Conservation (phyloP, 1,140 invertebrate genomes). For the Sweltsa coloradensis region DNA sequence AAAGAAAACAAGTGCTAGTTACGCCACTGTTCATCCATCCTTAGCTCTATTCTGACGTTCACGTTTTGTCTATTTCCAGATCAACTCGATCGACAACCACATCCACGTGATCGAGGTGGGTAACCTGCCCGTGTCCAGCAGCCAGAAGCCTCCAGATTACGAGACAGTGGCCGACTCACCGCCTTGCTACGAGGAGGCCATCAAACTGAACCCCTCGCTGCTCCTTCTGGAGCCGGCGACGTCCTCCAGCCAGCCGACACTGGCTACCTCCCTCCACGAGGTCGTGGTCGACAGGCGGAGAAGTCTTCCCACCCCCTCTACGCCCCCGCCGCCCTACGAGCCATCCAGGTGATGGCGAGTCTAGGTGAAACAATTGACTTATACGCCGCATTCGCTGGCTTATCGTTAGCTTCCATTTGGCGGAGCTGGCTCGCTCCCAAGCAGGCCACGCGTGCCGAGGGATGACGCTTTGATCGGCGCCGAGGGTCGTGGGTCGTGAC, state of each 20-base stretch:
- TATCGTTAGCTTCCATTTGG: no score
- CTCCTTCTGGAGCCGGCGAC: conserved; percentile 21
- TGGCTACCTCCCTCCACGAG: not conserved
- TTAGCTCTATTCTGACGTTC: no score
- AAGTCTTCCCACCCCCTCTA: not conserved
- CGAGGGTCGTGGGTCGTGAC: no score
- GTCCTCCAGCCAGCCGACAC: conserved; percentile 1
- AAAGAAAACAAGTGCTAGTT: no score
- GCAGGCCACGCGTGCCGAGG: no score
- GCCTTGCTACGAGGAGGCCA: conserved; percentile 59
- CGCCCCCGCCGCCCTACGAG: conserved; percentile 9
- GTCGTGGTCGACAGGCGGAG: not conserved
- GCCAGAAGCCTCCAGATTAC: conserved; percentile 55
- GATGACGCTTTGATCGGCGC: no score
- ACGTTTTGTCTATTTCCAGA: conserved; percentile 13
- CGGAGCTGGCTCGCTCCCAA: no score
- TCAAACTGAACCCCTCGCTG: conserved; percentile 49
- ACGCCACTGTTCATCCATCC: no score
- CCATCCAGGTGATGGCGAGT: conserved; percentile 16
- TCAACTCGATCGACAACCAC: conserved; percentile 43
- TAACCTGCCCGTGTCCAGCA: not conserved
- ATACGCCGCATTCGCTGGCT: no score
- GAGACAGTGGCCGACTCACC: conserved; percentile 52
- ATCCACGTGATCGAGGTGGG: conserved; percentile 49
- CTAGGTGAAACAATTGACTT: no score